Base-by-base conservation (phyloP, 2,888 invertebrate genomes). In the Panopea generosa region DNA sequence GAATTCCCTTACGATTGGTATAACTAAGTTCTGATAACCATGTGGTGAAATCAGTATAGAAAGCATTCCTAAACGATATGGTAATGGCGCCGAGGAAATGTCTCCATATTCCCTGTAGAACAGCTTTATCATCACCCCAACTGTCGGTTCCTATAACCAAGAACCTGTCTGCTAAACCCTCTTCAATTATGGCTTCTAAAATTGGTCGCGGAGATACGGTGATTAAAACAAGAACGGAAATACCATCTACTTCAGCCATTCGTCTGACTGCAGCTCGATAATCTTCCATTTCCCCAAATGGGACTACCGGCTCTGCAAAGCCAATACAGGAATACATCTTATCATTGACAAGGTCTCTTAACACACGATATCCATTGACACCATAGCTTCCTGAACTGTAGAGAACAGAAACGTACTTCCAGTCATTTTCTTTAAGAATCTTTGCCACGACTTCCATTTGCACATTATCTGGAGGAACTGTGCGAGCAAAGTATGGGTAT, bases 331-430 rank as follows among this genome's bases (percentile, higher is more conserved):
- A 80, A 29, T 70, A 77, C 14, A 70, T 45, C 6, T 66, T 69
- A 14, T 77, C 63, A 26, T 72, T 74, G 6, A 81, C 55, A 27
- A 69, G 60, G n/a, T 57, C 52, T n/a, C 57, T 56, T 2, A 85
- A 55, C 6, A 56, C 53, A 11, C 69, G 50, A 24, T 55, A 66
- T 2, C 74, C 80, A 61, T 78, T 77, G 1, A 80, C 73, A 7
- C 82, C 83, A 40, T 86, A 84, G 22, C 77, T 63, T 9, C 76
- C 81, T 4, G 45, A 55, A 1, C 82, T 76, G 47, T 90, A 91
- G 2, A 93, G 79, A 3, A 90, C 87, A 29, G 90, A 90, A 2
- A 93, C 89, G 72, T 91, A 93, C 29, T 84, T 89, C 93, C 93
- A 93, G 4, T 86, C 88, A 50, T 91, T 87, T 50, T 85, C 77